These are phyloP conservation scores for Menura novaehollandiae DNA, from an alignment of 2,113 vertebrate genomes.

Conservation along the genomic window DNA sequence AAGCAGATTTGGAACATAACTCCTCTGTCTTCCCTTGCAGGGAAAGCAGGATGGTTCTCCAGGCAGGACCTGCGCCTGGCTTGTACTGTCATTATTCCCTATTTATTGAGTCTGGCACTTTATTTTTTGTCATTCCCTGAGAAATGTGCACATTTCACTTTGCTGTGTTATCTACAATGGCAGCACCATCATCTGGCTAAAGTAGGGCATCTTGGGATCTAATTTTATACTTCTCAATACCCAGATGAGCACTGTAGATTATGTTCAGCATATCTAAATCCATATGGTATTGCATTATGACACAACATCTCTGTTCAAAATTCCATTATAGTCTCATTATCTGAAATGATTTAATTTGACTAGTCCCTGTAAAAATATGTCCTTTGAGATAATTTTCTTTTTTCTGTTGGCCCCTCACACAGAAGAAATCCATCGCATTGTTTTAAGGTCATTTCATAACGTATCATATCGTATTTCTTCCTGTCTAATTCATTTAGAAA, in stretches of 20 bases:
- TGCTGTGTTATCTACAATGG: not conserved
- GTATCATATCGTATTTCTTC: not conserved
- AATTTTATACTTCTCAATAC: conserved; percentile 4
- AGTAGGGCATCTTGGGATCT: conserved; percentile 8
- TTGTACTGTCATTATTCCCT: not conserved
- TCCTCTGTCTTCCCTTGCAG: not conserved
- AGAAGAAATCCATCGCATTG: not conserved
- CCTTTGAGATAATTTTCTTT: not conserved
- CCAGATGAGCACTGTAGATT: not conserved
- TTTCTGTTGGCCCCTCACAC: not conserved
- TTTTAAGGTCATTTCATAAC: not conserved
- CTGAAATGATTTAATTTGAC: conserved; percentile 6
- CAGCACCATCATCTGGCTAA: not conserved
- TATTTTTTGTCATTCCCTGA: not conserved
- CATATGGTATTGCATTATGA: not conserved
- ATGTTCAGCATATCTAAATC: conserved; percentile 4
- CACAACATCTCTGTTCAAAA: not conserved
- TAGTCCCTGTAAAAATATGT: not conserved
- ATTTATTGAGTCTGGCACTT: not conserved
- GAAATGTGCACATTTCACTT: not conserved
- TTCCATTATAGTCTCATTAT: conserved; percentile 26
- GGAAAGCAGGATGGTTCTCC: not conserved
- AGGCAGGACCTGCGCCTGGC: not conserved
- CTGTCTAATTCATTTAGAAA: not conserved
- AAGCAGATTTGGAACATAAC: not conserved